Evolutionary conservation across 2,888 invertebrate genomes (phyloP).

Genomic region (Acanthoscelides obtectus): DNA sequence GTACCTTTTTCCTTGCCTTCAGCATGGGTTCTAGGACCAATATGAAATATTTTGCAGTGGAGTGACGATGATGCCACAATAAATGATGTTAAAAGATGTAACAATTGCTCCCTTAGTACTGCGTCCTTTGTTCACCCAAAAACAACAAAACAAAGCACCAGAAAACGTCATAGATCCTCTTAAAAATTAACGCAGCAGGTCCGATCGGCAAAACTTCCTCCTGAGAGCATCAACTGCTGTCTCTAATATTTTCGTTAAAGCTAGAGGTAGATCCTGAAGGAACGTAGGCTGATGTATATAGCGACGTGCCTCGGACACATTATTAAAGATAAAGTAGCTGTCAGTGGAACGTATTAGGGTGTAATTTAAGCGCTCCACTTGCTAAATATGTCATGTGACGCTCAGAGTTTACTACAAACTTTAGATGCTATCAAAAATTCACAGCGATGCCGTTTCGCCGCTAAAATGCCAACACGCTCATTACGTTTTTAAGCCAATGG

Average conservation of each 20-base stretch:
- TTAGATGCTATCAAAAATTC: constrained; percentile 32
- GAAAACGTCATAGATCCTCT: neutral
- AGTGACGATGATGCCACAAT: too few relatives aligned
- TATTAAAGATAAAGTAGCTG: constrained; percentile 21
- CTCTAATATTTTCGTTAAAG: neutral
- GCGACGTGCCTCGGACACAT: constrained; percentile 10
- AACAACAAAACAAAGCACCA: neutral
- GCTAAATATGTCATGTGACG: constrained; percentile 17
- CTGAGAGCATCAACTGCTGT: neutral
- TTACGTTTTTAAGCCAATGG: neutral
- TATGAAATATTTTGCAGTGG: too few relatives aligned
- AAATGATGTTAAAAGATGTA: too few relatives aligned
- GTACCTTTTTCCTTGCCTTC: too few relatives aligned
- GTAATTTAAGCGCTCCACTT: constrained; percentile 14
- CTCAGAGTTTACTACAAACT: constrained; percentile 16
- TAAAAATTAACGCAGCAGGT: neutral
- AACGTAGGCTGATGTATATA: neutral
- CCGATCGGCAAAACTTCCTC: neutral
- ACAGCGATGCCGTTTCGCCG: constrained; percentile 24
- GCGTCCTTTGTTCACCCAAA: too few relatives aligned
- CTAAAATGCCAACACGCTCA: neutral
- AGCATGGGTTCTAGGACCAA: too few relatives aligned
- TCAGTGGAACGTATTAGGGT: constrained; percentile 14
- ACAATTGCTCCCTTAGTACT: too few relatives aligned
- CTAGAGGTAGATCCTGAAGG: neutral